Conservation (phyloP, 2,797 vertebrate species). For the Ispidina picta region DNA sequence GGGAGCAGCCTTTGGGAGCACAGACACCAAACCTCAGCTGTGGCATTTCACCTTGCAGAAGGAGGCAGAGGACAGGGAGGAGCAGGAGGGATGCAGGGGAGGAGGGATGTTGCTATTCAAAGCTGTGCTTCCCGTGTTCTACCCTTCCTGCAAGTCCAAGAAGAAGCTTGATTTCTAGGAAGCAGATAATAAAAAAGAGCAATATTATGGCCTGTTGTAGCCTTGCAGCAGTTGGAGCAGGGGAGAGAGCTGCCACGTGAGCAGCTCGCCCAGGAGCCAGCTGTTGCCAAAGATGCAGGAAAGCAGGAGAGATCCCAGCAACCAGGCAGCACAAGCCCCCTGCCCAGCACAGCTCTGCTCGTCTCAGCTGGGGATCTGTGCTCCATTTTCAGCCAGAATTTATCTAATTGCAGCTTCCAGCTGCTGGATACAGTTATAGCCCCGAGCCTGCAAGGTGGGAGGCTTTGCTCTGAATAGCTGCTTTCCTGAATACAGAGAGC, state of each 20-base stretch:
- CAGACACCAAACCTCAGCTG: constrained; percentile 13
- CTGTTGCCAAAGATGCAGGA: not conserved
- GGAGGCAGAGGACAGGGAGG: not conserved
- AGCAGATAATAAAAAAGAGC: not conserved
- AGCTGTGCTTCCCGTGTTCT: accelerated
- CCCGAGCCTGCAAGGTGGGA: not conserved
- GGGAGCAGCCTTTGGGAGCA: constrained; percentile 2
- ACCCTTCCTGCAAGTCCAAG: not conserved
- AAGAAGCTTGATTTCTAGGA: not conserved
- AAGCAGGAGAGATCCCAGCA: not conserved
- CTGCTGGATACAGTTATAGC: not conserved
- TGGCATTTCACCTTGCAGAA: not conserved
- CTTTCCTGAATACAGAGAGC: not conserved
- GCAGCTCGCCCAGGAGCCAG: not conserved
- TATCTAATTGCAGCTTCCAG: not conserved
- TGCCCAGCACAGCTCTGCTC: accelerated
- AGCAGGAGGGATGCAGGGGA: not conserved
- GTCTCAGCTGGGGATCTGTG: not conserved
- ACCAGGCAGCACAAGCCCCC: not conserved
- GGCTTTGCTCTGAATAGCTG: not conserved
- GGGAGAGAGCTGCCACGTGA: not conserved
- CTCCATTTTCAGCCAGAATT: not conserved
- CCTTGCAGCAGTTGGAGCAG: not conserved
- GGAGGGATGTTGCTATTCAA: not conserved
- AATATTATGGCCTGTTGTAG: not conserved